These are phyloP conservation scores for Rattus rattus DNA, from an alignment of 2,113 vertebrate genomes.

Conservation along the genomic window DNA sequence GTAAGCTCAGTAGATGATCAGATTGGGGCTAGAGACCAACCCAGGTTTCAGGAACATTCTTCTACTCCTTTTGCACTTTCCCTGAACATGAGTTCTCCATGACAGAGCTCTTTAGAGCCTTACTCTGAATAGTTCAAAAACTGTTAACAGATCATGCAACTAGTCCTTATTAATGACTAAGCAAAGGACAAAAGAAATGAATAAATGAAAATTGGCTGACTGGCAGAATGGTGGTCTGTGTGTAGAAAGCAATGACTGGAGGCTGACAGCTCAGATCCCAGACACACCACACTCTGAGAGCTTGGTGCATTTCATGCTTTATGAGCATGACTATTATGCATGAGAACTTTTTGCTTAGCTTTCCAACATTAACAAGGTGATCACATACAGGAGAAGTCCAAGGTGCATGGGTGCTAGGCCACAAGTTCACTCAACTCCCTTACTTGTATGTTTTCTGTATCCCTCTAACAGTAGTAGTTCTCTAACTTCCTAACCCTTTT, in stretches of 20 bases:
- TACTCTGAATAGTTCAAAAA: neutral
- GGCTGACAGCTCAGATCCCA: no score
- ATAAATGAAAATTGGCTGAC: neutral
- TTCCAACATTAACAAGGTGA: neutral
- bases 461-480: neutral
- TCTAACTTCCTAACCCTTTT: accelerated
- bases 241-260: neutral
- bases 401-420: neutral
- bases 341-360: neutral
- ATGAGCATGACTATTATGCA: neutral
- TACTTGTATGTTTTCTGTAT: no score
- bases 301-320: neutral
- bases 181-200: neutral
- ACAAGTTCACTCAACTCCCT: no score
- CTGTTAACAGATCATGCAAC: neutral
- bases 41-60: accelerated
- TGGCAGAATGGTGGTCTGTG: neutral
- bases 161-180: neutral
- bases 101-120: neutral
- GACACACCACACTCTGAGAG: neutral
- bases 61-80: neutral
- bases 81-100: neutral
- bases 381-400: neutral
- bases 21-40: no score
- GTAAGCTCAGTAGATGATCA: neutral